Evolutionary conservation across 2,888 invertebrate genomes (phyloP).

Genomic region (Yponomeuta evonymella): DNA sequence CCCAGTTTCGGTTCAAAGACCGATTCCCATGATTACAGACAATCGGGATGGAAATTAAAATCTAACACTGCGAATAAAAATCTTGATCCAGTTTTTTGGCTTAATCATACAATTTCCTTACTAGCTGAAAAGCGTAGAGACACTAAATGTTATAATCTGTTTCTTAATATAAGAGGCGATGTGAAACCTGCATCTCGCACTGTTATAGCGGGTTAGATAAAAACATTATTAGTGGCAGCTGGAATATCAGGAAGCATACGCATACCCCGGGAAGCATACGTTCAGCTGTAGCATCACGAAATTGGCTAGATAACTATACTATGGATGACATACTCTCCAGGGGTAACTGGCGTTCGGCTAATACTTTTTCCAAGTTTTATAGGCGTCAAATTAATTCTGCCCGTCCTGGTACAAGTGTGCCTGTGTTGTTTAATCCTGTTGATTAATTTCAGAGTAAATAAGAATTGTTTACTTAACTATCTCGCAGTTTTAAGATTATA

Average conservation of each 20-base stretch:
- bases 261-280: conserved; percentile 21
- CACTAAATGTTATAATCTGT: not conserved
- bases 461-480: no score
- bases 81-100: no score
- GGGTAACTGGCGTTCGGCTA: conserved; percentile 21
- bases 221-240: conserved; percentile 19
- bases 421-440: not conserved
- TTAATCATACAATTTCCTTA: no score
- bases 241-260: conserved; percentile 16
- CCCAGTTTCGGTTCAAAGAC: conserved; percentile 25
- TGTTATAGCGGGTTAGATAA: conserved; percentile 23
- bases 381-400: conserved; percentile 17
- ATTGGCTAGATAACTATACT: conserved; percentile 19
- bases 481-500: no score
- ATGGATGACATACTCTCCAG: conserved; percentile 20
- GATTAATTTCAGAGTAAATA: not conserved
- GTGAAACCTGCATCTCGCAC: conserved; percentile 21
- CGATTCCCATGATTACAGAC: conserved; percentile 21
- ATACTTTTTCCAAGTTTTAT: conserved; percentile 21
- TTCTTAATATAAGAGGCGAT: conserved; percentile 18
- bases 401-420: not conserved
- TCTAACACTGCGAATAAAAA: no score
- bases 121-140: no score
- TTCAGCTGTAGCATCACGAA: conserved; percentile 22
- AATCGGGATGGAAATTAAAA: conserved; percentile 24